These are phyloP conservation scores for Eristalis pertinax DNA, from an alignment of 2,888 invertebrate genomes.

Conservation along the genomic window DNA sequence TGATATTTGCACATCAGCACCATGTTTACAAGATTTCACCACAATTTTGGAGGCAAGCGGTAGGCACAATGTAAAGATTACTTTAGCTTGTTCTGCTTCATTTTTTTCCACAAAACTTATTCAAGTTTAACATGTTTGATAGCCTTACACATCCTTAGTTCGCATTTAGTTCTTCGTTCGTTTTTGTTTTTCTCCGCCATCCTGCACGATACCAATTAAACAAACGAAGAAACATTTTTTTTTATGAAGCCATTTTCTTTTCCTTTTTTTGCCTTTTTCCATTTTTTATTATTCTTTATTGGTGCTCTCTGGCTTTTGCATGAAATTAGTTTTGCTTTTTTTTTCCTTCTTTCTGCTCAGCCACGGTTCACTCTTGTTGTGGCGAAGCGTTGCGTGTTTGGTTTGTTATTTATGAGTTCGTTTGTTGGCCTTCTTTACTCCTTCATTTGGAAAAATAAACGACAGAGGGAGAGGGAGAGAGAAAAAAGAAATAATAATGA, in stretches of 20 bases:
- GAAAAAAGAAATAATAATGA: constrained; percentile 52
- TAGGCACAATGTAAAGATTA: constrained; percentile 78
- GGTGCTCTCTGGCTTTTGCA: constrained; percentile 61
- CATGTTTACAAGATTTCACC: constrained; percentile 82
- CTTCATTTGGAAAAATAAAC: neutral
- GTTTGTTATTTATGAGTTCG: constrained; percentile 67
- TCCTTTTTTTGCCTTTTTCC: constrained; percentile 27
- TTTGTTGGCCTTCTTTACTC: constrained; percentile 19
- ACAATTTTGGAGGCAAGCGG: constrained; percentile 82
- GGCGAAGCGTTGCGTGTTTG: constrained; percentile 55
- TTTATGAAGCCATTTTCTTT: constrained; percentile 34
- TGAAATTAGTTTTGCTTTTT: constrained; percentile 64
- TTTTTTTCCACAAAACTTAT: constrained; percentile 16
- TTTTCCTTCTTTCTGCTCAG: neutral
- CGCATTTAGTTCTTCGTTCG: constrained; percentile 9
- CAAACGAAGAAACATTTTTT: constrained; percentile 34
- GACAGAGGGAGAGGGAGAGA: neutral
- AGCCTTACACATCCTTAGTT: neutral
- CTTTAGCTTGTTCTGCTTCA: constrained; percentile 38
- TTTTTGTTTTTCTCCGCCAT: neutral
- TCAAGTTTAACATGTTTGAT: constrained; percentile 20
- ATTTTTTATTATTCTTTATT: constrained; percentile 35
- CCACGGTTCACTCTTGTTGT: constrained; percentile 33
- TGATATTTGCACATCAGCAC: constrained; percentile 79
- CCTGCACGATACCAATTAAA: constrained; percentile 46